Conservation (phyloP, 2,797 vertebrate species). For the Pantherophis vulpinus region DNA sequence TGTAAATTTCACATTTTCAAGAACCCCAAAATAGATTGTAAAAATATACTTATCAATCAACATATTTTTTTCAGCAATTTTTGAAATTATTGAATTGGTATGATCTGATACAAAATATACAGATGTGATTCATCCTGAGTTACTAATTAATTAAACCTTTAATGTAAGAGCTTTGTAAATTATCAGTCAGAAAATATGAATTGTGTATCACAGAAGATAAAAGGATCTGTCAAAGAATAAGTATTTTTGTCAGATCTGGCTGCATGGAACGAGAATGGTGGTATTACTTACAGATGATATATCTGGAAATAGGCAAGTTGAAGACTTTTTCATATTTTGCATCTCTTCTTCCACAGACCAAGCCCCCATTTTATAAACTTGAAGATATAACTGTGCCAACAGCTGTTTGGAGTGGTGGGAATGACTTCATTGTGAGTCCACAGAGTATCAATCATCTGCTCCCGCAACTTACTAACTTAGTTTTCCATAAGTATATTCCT, state of each 20-base stretch:
- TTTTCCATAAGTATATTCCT: conserved; percentile 75
- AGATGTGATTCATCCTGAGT: not conserved
- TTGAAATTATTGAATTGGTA: not conserved
- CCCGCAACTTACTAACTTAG: conserved; percentile 76
- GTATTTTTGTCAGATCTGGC: not conserved
- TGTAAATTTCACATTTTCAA: not conserved
- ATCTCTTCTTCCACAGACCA: conserved; percentile 66
- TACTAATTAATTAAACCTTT: not conserved
- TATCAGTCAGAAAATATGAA: not conserved
- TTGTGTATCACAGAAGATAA: not conserved
- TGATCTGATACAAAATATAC: not conserved
- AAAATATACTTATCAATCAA: not conserved
- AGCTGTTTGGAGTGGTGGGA: conserved; percentile 64
- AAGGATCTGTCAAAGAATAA: not conserved
- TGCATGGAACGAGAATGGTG: not conserved
- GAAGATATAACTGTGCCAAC: conserved; percentile 15
- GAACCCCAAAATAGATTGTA: not conserved
- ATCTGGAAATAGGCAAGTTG: no score
- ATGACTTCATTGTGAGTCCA: conserved; percentile 77
- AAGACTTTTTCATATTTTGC: not conserved
- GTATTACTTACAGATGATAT: not conserved
- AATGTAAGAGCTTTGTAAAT: not conserved
- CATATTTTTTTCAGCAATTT: not conserved
- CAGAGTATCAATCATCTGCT: conserved; percentile 76
- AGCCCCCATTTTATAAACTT: conserved; percentile 78